Evolutionary conservation across 2,888 invertebrate genomes (phyloP).

Genomic region (Drosophila merina): DNA sequence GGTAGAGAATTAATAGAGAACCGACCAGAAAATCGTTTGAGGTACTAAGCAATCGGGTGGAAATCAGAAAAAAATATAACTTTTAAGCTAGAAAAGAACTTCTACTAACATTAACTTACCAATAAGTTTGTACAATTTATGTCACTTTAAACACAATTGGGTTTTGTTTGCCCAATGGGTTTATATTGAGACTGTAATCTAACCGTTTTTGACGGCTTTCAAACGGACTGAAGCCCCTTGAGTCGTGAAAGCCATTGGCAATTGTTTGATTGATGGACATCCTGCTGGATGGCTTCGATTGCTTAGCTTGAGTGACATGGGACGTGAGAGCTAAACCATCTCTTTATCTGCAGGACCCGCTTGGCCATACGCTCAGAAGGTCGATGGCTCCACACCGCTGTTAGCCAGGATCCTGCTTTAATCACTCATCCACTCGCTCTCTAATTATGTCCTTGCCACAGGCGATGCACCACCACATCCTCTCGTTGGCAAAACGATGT

Average conservation of each 20-base stretch:
- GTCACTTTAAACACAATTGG: background rate
- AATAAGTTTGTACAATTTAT: too few relatives aligned
- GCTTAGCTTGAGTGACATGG: slow-evolving; percentile 12
- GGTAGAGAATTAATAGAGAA: background rate
- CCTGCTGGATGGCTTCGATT: slow-evolving; percentile 18
- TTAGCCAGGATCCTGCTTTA: slow-evolving; percentile 11
- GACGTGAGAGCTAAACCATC: background rate
- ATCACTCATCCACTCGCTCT: slow-evolving; percentile 26
- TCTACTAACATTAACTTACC: too few relatives aligned
- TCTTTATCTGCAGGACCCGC: slow-evolving; percentile 25
- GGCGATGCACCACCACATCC: slow-evolving; percentile 7
- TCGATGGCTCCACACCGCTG: background rate
- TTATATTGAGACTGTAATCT: background rate
- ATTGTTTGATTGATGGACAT: slow-evolving; percentile 67
- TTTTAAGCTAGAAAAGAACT: too few relatives aligned
- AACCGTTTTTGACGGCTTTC: slow-evolving; percentile 45
- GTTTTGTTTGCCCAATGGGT: background rate
- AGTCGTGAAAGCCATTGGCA: slow-evolving; percentile 48
- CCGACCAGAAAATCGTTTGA: background rate
- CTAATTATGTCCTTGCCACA: slow-evolving; percentile 39
- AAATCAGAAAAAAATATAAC: too few relatives aligned
- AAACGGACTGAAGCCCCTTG: slow-evolving; percentile 53
- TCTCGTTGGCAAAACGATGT: slow-evolving; percentile 58
- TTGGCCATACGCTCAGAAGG: background rate
- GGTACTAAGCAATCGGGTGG: too few relatives aligned